Evolutionary conservation across 2,113 vertebrate genomes (phyloP), one percentile per base, ranked within the genome.

Genomic region (Epinephelus lanceolatus): DNA sequence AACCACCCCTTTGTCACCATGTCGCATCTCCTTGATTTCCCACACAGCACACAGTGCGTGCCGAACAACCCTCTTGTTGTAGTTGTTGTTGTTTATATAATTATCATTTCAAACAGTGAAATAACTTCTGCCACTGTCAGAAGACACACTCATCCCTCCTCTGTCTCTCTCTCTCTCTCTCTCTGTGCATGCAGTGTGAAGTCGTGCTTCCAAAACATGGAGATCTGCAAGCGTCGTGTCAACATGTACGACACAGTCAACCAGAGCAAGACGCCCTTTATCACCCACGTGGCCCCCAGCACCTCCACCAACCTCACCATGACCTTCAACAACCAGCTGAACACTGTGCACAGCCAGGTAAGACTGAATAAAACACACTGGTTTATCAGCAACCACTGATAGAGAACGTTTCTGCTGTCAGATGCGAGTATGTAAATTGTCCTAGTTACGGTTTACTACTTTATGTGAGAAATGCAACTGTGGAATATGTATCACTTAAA

Each of bases 191-290:
- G 13, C 94, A 99, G 98, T 2, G 98, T 99, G 86, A 99, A 99
- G 93, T 99, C 98, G 45, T 99, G 98, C 95, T 99, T 99, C 96
- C 98, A 99, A 94, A 99, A 99, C 95, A 99, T 99, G 98, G 98
- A 99, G 95, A 99, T 99, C 81, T 99, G 98, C 86, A 99, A 99
- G 93, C 96, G 97, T 0, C 96, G 98, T 53, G 96, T 99, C 89
- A 99, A 98, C 89, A 97, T 99, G 97, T 99, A 99, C 33, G 98
- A 99, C 94, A 96, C 98, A 0, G 97, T 99, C 94, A 99, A 98
- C 95, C 98, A 99, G 96, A 99, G 98, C 97, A 99, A 99, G 95
- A 99, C 98, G 0, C 98, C 98, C 56, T 99, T 99, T 93, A 99
- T 99, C 95, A 97, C 98, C 40, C 98, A 99, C 0, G 97, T 99